Conservation (phyloP, 2,113 vertebrate species). For the Corythoichthys haematopterus region DNA sequence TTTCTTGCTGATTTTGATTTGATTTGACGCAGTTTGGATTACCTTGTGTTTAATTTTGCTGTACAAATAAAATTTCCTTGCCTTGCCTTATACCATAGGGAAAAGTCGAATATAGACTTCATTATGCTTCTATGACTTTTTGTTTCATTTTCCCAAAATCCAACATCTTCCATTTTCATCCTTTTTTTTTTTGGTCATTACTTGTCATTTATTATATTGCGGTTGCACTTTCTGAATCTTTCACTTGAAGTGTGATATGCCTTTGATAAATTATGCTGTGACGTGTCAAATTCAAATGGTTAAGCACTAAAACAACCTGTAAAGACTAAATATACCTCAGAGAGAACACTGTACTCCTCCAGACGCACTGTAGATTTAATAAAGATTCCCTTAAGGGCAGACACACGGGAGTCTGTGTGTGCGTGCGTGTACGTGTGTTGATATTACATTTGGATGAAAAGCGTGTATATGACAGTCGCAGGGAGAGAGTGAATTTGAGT, state of each 20-base stretch:
- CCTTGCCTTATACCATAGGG: too few relatives aligned
- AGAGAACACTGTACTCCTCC: background rate
- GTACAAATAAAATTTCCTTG: too few relatives aligned
- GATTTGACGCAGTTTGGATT: too few relatives aligned
- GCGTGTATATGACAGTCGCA: slow-evolving; percentile 35
- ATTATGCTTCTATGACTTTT: background rate
- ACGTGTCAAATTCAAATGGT: background rate
- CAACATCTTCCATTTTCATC: background rate
- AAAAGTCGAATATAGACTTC: too few relatives aligned
- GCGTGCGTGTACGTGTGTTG: background rate
- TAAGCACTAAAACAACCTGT: background rate
- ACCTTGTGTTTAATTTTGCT: too few relatives aligned
- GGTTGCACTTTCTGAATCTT: background rate
- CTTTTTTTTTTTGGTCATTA: background rate
- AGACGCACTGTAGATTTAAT: background rate
- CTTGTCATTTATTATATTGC: background rate
- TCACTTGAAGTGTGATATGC: background rate
- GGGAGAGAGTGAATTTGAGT: slow-evolving; percentile 25
- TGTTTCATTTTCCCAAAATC: too few relatives aligned
- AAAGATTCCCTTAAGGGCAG: background rate
- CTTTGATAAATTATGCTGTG: background rate
- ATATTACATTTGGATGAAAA: background rate
- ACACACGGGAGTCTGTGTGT: background rate
- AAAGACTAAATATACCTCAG: background rate
- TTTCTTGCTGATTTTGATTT: too few relatives aligned